Conservation (phyloP, 2,113 vertebrate genomes). For the Chrysemys picta region DNA sequence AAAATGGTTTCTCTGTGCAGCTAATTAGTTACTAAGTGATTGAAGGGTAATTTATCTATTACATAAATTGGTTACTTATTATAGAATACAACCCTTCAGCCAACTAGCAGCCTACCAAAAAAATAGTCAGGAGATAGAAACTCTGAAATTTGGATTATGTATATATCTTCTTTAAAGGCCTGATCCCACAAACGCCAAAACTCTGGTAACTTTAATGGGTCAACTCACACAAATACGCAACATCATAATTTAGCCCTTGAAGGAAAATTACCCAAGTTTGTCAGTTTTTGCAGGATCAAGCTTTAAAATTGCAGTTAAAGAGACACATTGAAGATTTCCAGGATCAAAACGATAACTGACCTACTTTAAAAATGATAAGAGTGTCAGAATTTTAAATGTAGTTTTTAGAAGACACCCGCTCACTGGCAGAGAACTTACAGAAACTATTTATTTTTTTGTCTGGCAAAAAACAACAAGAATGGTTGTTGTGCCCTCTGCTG, state of each 20-base stretch:
- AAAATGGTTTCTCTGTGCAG: not conserved
- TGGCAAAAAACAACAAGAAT: not conserved
- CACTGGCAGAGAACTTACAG: not conserved
- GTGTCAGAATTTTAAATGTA: not conserved
- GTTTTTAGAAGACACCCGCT: not conserved
- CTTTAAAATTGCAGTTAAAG: not conserved
- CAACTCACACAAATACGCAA: not conserved
- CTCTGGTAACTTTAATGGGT: not conserved
- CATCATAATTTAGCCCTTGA: not conserved
- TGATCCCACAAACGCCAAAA: not conserved
- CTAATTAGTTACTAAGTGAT: not conserved
- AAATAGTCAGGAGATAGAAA: not conserved
- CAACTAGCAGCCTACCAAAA: not conserved
- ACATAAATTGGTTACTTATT: not conserved
- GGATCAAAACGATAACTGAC: not conserved
- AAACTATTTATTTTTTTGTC: not conserved
- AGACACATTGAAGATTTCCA: not conserved
- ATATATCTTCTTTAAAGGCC: constrained; percentile 14
- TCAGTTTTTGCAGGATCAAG: not conserved
- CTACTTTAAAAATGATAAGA: not conserved
- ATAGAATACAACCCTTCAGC: not conserved
- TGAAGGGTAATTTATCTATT: not conserved
- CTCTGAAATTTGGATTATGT: not conserved
- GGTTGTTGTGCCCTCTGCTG: constrained; percentile 56
- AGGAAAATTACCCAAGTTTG: not conserved